These are phyloP conservation scores for Tenodera sinensis DNA, from an alignment of 2,888 invertebrate species.

Conservation along the genomic window DNA sequence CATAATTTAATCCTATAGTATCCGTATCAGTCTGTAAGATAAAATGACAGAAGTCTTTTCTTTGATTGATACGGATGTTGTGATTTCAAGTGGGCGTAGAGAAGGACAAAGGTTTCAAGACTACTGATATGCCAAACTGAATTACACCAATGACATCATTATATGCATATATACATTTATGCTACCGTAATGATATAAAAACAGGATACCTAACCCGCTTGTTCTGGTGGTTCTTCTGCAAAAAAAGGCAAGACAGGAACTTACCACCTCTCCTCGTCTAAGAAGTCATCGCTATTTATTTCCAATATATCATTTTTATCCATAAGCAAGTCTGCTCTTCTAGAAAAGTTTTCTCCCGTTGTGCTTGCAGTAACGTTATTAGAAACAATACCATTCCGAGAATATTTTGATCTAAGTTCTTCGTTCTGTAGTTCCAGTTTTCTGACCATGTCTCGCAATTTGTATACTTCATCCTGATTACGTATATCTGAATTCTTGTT, in stretches of 20 bases:
- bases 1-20: too few relatives aligned
- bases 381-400: constrained; percentile 20
- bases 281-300: constrained; percentile 54
- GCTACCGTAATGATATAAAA: too few relatives aligned
- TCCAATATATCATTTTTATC: constrained; percentile 41
- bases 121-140: neutral
- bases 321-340: neutral
- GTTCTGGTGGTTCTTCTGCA: too few relatives aligned
- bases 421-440: constrained; percentile 28
- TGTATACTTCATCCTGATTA: constrained; percentile 20
- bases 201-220: too few relatives aligned
- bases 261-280: constrained; percentile 60
- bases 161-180: neutral
- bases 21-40: too few relatives aligned
- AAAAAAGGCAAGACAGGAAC: constrained; percentile 32
- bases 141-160: neutral
- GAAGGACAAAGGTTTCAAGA: neutral
- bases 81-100: neutral
- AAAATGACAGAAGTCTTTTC: too few relatives aligned
- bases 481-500: neutral
- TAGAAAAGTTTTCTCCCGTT: neutral
- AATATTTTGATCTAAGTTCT: constrained; percentile 19
- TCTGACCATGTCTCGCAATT: constrained; percentile 22
- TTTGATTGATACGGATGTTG: neutral
- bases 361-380: neutral